Base-by-base conservation (phyloP, 2,888 invertebrate genomes). In the Volucella inflata region DNA sequence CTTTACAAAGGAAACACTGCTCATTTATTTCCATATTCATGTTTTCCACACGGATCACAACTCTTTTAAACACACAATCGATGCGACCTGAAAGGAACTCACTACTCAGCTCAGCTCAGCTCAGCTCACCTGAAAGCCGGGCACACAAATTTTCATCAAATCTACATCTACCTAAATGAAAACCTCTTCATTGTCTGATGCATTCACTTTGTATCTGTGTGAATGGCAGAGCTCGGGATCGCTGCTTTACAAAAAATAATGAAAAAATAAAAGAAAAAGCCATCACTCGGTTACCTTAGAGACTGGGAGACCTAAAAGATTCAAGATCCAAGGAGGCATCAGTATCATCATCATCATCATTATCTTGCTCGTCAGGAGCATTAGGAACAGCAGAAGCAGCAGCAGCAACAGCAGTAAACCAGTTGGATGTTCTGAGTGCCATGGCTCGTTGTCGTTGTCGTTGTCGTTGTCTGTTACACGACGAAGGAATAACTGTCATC, bases 31-130 rank as follows among this genome's bases (percentile, higher is more conserved):
- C 59, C 74, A 77, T 85, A 81, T 85, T 85, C 85, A 82, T 82
- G 87, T 82, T 87, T 85, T 87, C 87, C 82, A 87, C 87, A 87
- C 82, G 70, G 82, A 87, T 87, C 87, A 87, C 82, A 87, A 87
- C 87, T 87, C 87, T 82, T 87, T 87, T 78, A 87, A 87, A 77
- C 81, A 64, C 44, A 87, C 80, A 81, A 81, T 81, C 81, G 74
- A 76, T 85, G 85, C 53, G 55, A 62, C 46, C 70, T 70, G 78
- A 84, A 84, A 75, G 74, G 70, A 84, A 79, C 74, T 79, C 70
- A 77, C 59, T 79, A 75, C 53, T 77, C 68, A 77, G 68, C 76
- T 68, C 59, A 77, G 68, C 76, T 68, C 59, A 77, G 30, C 30
- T 30, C 30, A 30, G 78, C 60, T 83, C 78, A 83, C 79, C 83